These are phyloP conservation scores for Melanotaenia trifasciata DNA, from an alignment of 2,797 vertebrate species.

Conservation along the genomic window DNA sequence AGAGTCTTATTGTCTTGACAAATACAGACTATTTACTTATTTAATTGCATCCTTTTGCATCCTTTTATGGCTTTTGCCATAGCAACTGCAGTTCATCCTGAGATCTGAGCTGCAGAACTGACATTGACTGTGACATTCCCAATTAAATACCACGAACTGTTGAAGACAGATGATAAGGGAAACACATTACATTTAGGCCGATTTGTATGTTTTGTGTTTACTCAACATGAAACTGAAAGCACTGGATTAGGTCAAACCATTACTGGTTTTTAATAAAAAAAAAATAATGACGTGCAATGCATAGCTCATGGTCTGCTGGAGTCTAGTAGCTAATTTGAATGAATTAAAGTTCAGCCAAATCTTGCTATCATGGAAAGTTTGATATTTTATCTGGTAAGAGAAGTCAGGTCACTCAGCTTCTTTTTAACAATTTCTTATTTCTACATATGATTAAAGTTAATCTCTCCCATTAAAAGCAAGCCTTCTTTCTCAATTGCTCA, in stretches of 20 bases:
- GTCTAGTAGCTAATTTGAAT: not conserved
- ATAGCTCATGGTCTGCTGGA: not conserved
- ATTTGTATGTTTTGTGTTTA: not conserved
- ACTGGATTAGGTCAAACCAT: not conserved
- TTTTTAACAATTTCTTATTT: constrained; percentile 8
- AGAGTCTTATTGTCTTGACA: constrained; percentile 37
- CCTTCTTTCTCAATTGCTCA: constrained; percentile 6
- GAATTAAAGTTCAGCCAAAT: not conserved
- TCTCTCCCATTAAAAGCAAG: constrained; percentile 17
- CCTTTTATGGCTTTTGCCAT: constrained; percentile 44
- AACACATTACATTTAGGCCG: not conserved
- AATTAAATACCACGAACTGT: not conserved
- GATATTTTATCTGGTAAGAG: not conserved
- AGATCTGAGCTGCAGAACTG: constrained; percentile 7
- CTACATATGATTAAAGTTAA: constrained; percentile 3
- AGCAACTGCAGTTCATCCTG: constrained; percentile 20
- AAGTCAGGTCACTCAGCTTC: not conserved
- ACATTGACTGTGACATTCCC: constrained; percentile 5
- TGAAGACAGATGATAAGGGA: not conserved
- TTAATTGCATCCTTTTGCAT: constrained; percentile 47
- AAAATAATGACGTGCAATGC: not conserved
- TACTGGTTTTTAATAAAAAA: not conserved
- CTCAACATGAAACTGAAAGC: not conserved
- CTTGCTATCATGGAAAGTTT: constrained; percentile 3
- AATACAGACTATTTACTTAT: constrained; percentile 48